These are phyloP conservation scores for Sebastolobus alascanus DNA, from an alignment of 2,797 vertebrate species.

Conservation along the genomic window DNA sequence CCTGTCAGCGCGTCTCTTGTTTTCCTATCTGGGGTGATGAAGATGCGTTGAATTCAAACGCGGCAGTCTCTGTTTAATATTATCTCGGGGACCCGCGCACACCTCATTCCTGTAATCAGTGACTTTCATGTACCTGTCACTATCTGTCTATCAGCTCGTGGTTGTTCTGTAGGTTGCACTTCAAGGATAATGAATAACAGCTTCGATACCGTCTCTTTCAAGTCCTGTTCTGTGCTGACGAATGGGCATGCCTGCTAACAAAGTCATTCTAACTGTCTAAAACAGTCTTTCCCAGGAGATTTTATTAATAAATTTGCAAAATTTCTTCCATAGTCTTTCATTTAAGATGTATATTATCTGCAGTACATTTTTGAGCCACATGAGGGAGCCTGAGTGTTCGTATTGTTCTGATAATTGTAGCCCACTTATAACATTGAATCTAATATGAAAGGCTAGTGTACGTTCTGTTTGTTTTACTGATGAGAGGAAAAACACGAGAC, in stretches of 20 bases:
- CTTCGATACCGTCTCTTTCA: conserved; percentile 29
- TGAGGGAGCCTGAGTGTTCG: too few relatives aligned
- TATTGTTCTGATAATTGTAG: too few relatives aligned
- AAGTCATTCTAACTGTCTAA: conserved; percentile 22
- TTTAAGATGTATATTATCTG: too few relatives aligned
- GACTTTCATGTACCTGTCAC: conserved; percentile 70
- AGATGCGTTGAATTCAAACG: conserved; percentile 56
- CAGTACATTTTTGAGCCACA: too few relatives aligned
- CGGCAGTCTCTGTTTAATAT: conserved; percentile 53
- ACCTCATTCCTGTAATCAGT: conserved; percentile 65
- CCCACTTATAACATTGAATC: too few relatives aligned
- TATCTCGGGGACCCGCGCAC: conserved; percentile 43
- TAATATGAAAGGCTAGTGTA: too few relatives aligned
- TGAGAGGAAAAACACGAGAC: too few relatives aligned
- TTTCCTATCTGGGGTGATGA: conserved; percentile 58
- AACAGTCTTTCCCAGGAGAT: too few relatives aligned
- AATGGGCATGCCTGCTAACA: conserved; percentile 28
- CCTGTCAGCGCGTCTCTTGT: conserved; percentile 48
- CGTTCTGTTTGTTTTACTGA: too few relatives aligned
- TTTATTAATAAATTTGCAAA: too few relatives aligned
- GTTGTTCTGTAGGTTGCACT: conserved; percentile 50
- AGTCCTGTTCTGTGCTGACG: conserved; percentile 30
- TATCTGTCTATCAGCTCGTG: conserved; percentile 62
- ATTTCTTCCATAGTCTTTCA: too few relatives aligned
- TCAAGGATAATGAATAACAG: conserved; percentile 59